Evolutionary conservation across 2,888 invertebrate genomes (phyloP).

Genomic region (Amiota mariae): DNA sequence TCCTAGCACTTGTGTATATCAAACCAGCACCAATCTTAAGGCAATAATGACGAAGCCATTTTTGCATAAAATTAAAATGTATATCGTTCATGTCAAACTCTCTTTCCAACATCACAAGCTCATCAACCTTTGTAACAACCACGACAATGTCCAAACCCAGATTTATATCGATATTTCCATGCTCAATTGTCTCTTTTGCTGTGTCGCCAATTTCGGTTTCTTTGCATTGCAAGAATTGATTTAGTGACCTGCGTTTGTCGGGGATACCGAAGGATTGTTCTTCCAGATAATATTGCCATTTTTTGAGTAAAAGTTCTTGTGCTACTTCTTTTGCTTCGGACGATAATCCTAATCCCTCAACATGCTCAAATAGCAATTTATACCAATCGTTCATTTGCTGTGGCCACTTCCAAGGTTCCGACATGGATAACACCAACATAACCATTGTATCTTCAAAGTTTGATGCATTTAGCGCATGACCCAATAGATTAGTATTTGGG

Average conservation of each 20-base stretch:
- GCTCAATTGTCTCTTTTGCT: not conserved
- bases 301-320: not conserved
- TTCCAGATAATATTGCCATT: not conserved
- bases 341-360: not conserved
- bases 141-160: not conserved
- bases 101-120: not conserved
- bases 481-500: not conserved
- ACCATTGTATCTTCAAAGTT: slow-evolving; percentile 13
- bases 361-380: not conserved
- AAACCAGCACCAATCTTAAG: slow-evolving; percentile 8
- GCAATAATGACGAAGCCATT: slow-evolving; percentile 14
- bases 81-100: not conserved
- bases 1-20: slow-evolving; percentile 17
- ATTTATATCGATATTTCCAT: not conserved
- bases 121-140: slow-evolving; percentile 8
- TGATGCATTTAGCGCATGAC: slow-evolving; percentile 7
- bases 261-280: not conserved
- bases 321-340: not conserved
- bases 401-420: slow-evolving; percentile 9
- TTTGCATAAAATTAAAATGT: slow-evolving; percentile 15
- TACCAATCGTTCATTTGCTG: not conserved
- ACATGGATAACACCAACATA: slow-evolving; percentile 6
- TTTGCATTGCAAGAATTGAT: not conserved
- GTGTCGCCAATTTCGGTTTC: not conserved
- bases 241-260: not conserved